Evolutionary conservation across 35 echinoderm and acorn worm species (phyloP).

Genomic region (Heliocidaris erythrogramma): DNA sequence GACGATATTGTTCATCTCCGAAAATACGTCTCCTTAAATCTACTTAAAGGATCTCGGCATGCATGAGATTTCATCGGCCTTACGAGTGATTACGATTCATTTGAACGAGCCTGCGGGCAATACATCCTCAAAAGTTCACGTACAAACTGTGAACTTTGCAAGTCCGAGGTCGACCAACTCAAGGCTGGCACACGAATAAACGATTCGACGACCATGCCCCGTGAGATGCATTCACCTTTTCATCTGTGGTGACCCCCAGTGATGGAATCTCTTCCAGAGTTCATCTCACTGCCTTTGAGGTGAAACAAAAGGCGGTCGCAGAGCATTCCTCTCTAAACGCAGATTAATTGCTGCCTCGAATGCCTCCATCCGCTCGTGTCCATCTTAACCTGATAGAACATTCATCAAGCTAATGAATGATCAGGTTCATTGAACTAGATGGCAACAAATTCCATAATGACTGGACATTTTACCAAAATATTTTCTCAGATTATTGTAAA

Average conservation of each 20-base stretch:
- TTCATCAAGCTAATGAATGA: background rate
- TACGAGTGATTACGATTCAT: constrained; percentile 11
- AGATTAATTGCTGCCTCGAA: background rate
- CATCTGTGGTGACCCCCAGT: background rate
- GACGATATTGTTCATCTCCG: background rate
- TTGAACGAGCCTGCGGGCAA: background rate
- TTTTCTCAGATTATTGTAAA: background rate
- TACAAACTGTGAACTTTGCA: background rate
- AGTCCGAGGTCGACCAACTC: background rate
- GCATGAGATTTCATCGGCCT: background rate
- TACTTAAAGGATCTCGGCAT: background rate
- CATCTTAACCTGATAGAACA: background rate
- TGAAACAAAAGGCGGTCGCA: background rate
- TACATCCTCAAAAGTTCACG: background rate
- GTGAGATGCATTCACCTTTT: background rate
- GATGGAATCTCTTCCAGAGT: background rate
- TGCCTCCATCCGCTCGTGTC: background rate
- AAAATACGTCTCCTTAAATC: background rate
- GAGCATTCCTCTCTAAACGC: background rate
- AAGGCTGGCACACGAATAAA: background rate
- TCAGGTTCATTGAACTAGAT: background rate
- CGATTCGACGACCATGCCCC: background rate
- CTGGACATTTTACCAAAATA: background rate
- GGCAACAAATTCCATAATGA: background rate
- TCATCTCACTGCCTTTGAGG: background rate